Evolutionary conservation across 2,888 invertebrate species (phyloP).

Genomic region (Rotaria magnacalcarata): DNA sequence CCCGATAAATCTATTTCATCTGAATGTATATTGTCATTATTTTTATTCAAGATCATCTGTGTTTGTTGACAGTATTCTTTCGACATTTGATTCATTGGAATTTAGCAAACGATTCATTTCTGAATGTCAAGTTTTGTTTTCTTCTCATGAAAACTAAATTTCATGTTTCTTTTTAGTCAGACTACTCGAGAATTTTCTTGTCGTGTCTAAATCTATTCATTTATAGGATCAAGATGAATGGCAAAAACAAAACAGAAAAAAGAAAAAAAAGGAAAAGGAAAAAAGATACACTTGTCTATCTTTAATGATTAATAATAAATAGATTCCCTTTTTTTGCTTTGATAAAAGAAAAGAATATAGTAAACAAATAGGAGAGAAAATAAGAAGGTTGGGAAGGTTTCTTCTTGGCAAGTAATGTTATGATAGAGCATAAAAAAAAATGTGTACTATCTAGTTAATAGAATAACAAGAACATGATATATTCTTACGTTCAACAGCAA

Average conservation of each 20-base stretch:
- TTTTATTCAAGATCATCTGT: background rate
- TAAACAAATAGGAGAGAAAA: background rate
- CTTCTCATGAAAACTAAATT: background rate
- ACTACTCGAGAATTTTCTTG: background rate
- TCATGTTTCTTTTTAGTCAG: background rate
- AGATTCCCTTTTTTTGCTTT: background rate
- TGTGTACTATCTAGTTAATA: background rate
- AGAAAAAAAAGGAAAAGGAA: too few relatives aligned
- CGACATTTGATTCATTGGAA: too few relatives aligned
- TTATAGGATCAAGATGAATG: background rate
- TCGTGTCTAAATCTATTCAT: background rate
- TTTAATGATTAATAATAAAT: conserved; percentile 2
- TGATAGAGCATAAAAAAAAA: background rate
- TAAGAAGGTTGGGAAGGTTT: background rate
- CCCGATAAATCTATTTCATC: background rate
- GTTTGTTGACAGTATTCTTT: too few relatives aligned
- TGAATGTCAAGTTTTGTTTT: background rate
- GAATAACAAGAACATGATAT: background rate
- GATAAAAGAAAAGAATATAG: background rate
- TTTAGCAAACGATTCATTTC: background rate
- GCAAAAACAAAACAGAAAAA: background rate
- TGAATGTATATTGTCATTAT: background rate
- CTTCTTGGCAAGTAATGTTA: background rate
- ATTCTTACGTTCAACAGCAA: conserved; percentile 42
- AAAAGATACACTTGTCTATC: background rate